A percentile compares a stretch with the other conserved stretches of the same genome.
These are phyloP conservation scores for Malthinus flaveolus DNA, from an alignment of 2,888 invertebrate species.

Conservation along the genomic window DNA sequence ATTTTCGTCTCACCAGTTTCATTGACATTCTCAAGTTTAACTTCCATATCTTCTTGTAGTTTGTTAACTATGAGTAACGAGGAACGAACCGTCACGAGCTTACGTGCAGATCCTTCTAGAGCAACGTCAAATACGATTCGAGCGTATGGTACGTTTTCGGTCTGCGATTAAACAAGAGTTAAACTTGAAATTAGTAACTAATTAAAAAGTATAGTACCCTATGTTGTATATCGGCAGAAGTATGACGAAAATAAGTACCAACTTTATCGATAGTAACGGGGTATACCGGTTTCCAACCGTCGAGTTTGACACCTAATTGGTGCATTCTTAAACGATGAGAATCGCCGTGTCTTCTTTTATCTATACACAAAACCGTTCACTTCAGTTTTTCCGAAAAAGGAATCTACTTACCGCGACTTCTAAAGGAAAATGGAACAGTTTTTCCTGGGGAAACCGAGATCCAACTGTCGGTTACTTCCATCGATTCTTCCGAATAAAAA, in stretches of 20 bases:
- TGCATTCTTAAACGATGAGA: constrained; percentile 79
- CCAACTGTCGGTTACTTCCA: constrained; percentile 64
- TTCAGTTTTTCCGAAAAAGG: neutral
- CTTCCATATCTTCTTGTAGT: constrained; percentile 71
- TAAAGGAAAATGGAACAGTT: constrained; percentile 85
- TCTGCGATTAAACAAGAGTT: constrained; percentile 23
- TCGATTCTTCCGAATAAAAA: constrained; percentile 47
- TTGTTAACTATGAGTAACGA: constrained; percentile 81
- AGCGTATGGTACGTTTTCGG: constrained; percentile 57
- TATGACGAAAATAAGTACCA: constrained; percentile 87
- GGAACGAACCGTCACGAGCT: constrained; percentile 90
- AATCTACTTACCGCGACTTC: constrained; percentile 61
- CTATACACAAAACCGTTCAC: constrained; percentile 36
- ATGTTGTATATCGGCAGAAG: constrained; percentile 53
- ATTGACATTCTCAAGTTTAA: constrained; percentile 66
- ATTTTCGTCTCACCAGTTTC: neutral
- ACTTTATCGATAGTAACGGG: constrained; percentile 96
- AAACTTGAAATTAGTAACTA: neutral
- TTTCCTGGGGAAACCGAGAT: constrained; percentile 71
- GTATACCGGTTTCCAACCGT: constrained; percentile 85
- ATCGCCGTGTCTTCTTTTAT: constrained; percentile 70
- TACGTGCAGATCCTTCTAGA: constrained; percentile 91
- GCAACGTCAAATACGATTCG: constrained; percentile 90
- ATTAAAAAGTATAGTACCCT: constrained; percentile 37
- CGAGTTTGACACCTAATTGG: constrained; percentile 85